Base-by-base conservation (phyloP, 2,888 invertebrate species). In the Pheosia gnoma region DNA sequence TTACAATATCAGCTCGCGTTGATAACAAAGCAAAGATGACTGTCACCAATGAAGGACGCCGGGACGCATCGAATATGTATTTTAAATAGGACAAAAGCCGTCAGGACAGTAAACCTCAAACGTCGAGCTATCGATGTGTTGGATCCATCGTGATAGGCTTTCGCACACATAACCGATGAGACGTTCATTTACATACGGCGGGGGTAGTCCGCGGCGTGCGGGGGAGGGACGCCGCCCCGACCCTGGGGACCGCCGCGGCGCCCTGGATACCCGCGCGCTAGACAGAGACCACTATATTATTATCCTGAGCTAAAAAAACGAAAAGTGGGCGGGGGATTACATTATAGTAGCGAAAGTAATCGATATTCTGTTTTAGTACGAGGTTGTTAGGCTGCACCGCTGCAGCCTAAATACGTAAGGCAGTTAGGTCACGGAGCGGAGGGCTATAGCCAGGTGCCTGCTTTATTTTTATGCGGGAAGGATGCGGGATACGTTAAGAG, bases 261-360 rank as follows among this genome's bases (percentile, higher is more conserved):
- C 82, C 75, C 82, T 78, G 78, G 81, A 82, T 75, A 69, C 75
- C 78, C 82, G 76, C 79, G 84, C 72, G 85, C 68, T 70, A 79
- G 88, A 93, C 84, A 86, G 90, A 88, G 93, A 91, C 88, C 83
- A 91, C 89, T 88, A 88, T 91, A 91, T 84, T 87, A 86, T 87
- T 86, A 88, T 90, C 90, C 86, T 83, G 84, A 81, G 85, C 87
- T 88, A 89, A 91, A 93, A 93, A 93, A 92, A 89, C 88, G 89
- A 89, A 92, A 91, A 90, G 93, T 94, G 94, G 94, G 94, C 94
- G 94, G 94, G 90, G 94, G 94, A 93, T 94, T 94, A 94, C 91
- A 94, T 94, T 94, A 94, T 92, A 93, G 94, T 93, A 94, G 94
- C 93, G 94, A 94, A 94, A 94, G 94, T 94, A 94, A 94, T 94